Base-by-base conservation (phyloP, 2,888 invertebrate species). In the Ametastegia equiseti region DNA sequence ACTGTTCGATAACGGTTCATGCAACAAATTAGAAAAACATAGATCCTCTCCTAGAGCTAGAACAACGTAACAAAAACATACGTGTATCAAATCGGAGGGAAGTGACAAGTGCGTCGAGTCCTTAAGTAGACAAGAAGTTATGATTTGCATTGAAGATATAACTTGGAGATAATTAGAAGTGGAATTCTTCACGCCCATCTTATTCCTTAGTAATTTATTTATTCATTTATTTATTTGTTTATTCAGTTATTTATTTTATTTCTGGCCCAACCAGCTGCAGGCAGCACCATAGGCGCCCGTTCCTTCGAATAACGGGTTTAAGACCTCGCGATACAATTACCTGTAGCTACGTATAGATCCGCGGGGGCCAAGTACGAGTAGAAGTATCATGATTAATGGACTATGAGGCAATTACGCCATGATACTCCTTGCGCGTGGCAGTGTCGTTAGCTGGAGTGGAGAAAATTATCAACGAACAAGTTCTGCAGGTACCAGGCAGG, bases 321-420 rank as follows among this genome's bases (percentile, higher is more conserved):
- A 75, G 75, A 75, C 75, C 75, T 54, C 54, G 75, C 75, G 75
- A 75, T 75, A 75, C 75, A 75, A 75, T 75, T 75, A 75, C 75
- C 50, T 67, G 67, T 11, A 75, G 75, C 54, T 75, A 75, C 54
- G 45, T 75, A 75, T 75, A 75, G 75, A 75, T 75, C 75, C 75
- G 75, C 75, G 54, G 75, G 75, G 75, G 75, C 75, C 75, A 75
- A 75, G 75, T 75, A 75, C 75, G 33, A 75, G 75, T 75, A 45
- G 54, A 87, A 88, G 86, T 86, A 86, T 85, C 86, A 85, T 88
- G 88, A 88, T 88, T 88, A 87, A 88, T 88, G 88, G 84, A 86
- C 84, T 86, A 88, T 87, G 87, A 87, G 84, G 88, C 86, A 88
- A 88, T 88, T 88, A 87, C 84, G 83, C 82, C 82, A 83, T 84